phyloP scores from a whole-genome alignment of 30 jellyfish, hydroid and myxozoan genomes.

The Cassiopea andromeda region DNA sequence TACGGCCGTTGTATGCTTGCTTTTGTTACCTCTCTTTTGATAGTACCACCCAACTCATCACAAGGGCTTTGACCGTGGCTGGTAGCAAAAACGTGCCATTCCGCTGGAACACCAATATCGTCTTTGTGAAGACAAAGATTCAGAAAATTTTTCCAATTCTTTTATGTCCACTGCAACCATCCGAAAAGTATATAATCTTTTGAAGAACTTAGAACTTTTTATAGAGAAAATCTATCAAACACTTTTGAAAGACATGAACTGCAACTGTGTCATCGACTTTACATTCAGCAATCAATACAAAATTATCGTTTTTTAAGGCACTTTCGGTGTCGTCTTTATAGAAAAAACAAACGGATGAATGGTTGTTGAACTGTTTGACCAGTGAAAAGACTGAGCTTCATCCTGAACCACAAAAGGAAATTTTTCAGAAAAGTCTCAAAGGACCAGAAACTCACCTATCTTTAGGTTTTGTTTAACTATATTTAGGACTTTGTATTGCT shows the following conservation, averaged over 20 bases:
- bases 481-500: conserved; percentile 15
- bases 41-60: conserved; percentile 72
- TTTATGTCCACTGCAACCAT: conserved; percentile 67
- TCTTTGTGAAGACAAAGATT: conserved; percentile 46
- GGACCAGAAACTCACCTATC: conserved; percentile 27
- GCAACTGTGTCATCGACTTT: conserved; percentile 22
- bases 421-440: conserved; percentile 57
- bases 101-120: conserved; percentile 52
- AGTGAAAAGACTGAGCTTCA: conserved; percentile 38
- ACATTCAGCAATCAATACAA: conserved; percentile 46
- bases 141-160: conserved; percentile 26
- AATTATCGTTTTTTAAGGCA: background rate
- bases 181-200: conserved; percentile 26
- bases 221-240: background rate
- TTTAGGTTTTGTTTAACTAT: background rate
- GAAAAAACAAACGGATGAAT: conserved; percentile 53
- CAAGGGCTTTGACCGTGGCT: conserved; percentile 71
- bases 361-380: conserved; percentile 48
- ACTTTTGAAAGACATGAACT: conserved; percentile 12
- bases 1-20: conserved; percentile 49
- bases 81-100: conserved; percentile 62
- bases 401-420: conserved; percentile 40
- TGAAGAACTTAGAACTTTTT: background rate
- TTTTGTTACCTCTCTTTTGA: conserved; percentile 42
- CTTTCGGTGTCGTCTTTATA: background rate